A percentile compares a stretch with the other conserved stretches of the same genome.
These are phyloP conservation scores for Cryptotis parvus DNA, from an alignment of 2,113 vertebrate species.

Conservation along the genomic window DNA sequence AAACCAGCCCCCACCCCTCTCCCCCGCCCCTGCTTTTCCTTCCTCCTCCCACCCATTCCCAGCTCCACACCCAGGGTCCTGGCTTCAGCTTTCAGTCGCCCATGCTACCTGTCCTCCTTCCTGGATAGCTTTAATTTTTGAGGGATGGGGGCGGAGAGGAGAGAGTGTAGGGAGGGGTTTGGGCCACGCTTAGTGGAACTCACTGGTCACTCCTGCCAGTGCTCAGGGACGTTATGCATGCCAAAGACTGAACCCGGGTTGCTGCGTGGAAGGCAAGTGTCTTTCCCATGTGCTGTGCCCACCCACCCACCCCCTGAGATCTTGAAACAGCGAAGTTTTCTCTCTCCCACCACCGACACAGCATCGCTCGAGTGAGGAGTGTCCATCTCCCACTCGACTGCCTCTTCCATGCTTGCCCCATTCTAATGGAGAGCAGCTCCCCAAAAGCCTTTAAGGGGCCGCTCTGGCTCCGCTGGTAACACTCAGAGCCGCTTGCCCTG, in stretches of 20 bases:
- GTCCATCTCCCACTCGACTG: background rate
- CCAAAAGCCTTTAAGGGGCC: background rate
- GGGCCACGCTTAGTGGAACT: no score
- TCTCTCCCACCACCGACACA: background rate
- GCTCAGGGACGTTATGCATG: no score
- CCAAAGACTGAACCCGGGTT: no score
- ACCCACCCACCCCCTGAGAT: no score
- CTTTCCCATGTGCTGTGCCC: background rate
- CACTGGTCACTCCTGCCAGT: no score
- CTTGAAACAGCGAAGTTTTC: background rate
- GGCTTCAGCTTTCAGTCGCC: background rate
- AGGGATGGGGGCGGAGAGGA: no score
- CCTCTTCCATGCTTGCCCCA: background rate
- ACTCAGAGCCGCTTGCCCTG: background rate
- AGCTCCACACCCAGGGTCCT: background rate
- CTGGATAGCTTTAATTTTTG: background rate
- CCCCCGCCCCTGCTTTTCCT: no score
- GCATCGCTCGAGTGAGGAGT: background rate
- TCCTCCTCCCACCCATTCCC: background rate
- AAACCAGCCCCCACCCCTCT: no score
- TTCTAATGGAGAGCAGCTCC: background rate
- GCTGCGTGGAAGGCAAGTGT: no score
- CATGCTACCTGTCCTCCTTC: background rate
- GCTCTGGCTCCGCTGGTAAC: background rate
- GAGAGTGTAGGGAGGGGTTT: no score